Evolutionary conservation across 2,113 vertebrate genomes (phyloP), one percentile per base, ranked within the genome.

Genomic region (Cisticola juncidis): DNA sequence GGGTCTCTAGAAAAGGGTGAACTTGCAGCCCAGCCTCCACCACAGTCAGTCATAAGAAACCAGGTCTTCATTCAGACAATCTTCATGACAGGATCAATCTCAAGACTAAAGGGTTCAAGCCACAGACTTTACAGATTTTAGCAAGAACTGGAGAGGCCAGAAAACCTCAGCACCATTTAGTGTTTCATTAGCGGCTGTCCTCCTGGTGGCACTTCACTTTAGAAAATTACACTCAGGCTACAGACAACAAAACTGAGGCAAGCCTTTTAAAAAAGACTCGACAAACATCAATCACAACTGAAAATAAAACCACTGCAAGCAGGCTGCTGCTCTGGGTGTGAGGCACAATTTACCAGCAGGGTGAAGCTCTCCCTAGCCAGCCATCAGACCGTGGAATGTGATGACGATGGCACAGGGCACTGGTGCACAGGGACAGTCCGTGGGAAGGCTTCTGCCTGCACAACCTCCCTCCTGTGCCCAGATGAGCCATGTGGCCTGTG

Each of bases 11-110:
- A 3, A n/a, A 90, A 76, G 17, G 8, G 11, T 18, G 21, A 87
- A 9, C n/a, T 60, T 64, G 29, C 25, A 94, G 48, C 31, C 60
- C 38, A 58, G 56, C 7, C 53, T 62, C 7, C 45, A 84, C 24
- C 9, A 2, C 1, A 2, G 18, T 81, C 0, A 0, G 35, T 62
- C 2, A 1, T 28, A 35, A 33, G 29, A 88, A 93, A 60, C 11
- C 11, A 11, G 22, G 10, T 36, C 70, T 47, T 33, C 58, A 15
- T 65, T 66, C 40, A 78, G 64, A 51, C 3, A 8, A 61, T 14
- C 40, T 72, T 60, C 0, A 1, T 73, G 42, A 36, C 4, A 4
- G 79, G 36, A 54, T 26, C 77, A 69, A 28, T 84, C 83, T 74
- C 51, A 86, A 81, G 17, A 28, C 47, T 26, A 12, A 9, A 70